A percentile compares a stretch with the other conserved stretches of the same genome.
Evolutionary conservation across 1,140 invertebrate species (phyloP).

Genomic region (Nymphalis io): DNA sequence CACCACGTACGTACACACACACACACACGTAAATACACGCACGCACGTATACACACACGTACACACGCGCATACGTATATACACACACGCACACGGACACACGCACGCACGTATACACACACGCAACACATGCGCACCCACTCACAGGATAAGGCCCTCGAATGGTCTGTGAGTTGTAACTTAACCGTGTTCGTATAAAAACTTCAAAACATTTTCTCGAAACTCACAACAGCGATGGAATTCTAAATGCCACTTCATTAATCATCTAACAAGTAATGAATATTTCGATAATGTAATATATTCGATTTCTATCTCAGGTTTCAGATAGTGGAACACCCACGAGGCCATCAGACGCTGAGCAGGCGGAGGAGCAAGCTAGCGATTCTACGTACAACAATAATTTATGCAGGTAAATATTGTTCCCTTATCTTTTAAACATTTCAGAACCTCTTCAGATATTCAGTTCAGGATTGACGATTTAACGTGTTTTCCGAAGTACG

Average conservation of each 20-base stretch:
- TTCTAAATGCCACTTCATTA: no score
- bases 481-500: no score
- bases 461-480: background rate
- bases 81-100: background rate
- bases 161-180: no score
- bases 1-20: conserved; percentile 54
- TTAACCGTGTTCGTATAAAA: no score
- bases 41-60: background rate
- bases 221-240: no score
- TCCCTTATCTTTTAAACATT: background rate
- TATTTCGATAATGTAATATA: background rate
- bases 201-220: no score
- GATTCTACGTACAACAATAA: conserved; percentile 66
- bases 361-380: conserved; percentile 47
- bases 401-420: conserved; percentile 58
- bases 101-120: background rate
- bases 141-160: no score
- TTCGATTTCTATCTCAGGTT: conserved; percentile 41
- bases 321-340: conserved; percentile 59
- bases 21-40: background rate
- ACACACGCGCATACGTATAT: background rate
- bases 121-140: background rate
- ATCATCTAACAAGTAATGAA: no score
- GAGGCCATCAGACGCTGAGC: conserved; percentile 48
- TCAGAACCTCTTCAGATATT: background rate